Evolutionary conservation across 2,797 vertebrate species (phyloP).

Genomic region (Fratercula arctica): DNA sequence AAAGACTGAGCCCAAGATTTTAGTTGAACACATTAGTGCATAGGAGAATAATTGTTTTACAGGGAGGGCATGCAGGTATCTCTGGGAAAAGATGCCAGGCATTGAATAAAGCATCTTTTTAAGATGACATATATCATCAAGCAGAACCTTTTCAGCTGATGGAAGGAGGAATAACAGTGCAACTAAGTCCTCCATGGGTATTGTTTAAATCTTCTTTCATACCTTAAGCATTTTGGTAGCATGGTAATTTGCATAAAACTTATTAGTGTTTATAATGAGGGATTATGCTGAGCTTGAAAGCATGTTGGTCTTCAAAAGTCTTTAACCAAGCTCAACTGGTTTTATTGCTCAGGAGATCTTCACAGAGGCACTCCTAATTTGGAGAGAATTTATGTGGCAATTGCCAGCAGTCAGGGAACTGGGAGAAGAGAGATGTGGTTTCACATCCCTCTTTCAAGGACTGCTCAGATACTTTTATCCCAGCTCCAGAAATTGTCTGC

Average conservation of each 20-base stretch:
- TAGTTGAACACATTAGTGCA: not conserved
- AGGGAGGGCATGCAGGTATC: not conserved
- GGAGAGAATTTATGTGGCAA: not conserved
- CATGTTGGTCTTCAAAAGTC: not conserved
- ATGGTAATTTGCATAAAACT: not conserved
- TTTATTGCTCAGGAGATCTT: not conserved
- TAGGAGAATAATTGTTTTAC: not conserved
- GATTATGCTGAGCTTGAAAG: not conserved
- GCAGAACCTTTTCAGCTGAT: not conserved
- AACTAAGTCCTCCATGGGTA: not conserved
- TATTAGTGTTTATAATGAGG: not conserved
- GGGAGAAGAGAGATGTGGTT: not conserved
- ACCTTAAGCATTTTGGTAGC: not conserved
- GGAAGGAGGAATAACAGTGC: not conserved
- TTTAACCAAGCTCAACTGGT: not conserved
- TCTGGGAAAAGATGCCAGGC: not conserved
- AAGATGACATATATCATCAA: not conserved
- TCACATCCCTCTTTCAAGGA: not conserved
- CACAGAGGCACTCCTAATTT: not conserved
- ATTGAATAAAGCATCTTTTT: not conserved
- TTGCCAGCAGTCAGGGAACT: not conserved
- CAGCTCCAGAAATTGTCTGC: not conserved
- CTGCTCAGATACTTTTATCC: not conserved
- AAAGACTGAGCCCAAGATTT: not conserved
- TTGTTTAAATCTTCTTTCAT: not conserved